These are phyloP conservation scores for Poecile montanus DNA, from an alignment of 2,797 vertebrate genomes.

Conservation along the genomic window DNA sequence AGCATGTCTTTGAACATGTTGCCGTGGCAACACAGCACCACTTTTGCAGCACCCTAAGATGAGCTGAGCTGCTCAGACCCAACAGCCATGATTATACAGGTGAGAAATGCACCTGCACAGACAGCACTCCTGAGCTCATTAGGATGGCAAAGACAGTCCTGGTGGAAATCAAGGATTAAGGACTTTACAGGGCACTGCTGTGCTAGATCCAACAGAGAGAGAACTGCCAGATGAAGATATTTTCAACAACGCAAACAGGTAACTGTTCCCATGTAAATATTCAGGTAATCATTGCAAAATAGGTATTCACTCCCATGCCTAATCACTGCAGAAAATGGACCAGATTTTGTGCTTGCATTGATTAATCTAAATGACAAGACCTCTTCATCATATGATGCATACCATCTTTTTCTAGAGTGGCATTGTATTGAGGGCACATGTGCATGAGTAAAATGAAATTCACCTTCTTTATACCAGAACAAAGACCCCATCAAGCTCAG, in stretches of 20 bases:
- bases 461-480: not conserved
- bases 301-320: not conserved
- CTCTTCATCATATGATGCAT: not conserved
- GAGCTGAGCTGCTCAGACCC: not conserved
- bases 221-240: not conserved
- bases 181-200: not conserved
- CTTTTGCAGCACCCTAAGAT: not conserved
- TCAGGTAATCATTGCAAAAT: not conserved
- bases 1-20: constrained; percentile 1
- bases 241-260: not conserved
- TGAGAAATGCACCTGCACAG: not conserved
- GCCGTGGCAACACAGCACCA: constrained; percentile 31
- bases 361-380: not conserved
- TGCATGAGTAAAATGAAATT: not conserved
- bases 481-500: not conserved
- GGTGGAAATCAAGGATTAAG: not conserved
- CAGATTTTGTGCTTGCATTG: not conserved
- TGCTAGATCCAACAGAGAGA: not conserved
- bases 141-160: not conserved
- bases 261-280: not conserved
- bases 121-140: not conserved
- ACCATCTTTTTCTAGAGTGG: not conserved
- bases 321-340: not conserved
- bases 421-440: not conserved
- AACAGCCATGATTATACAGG: not conserved